A percentile compares a stretch with the other conserved stretches of the same genome.
These are phyloP conservation scores for Tortricodes alternella DNA, from an alignment of 2,888 invertebrate species.

Conservation along the genomic window DNA sequence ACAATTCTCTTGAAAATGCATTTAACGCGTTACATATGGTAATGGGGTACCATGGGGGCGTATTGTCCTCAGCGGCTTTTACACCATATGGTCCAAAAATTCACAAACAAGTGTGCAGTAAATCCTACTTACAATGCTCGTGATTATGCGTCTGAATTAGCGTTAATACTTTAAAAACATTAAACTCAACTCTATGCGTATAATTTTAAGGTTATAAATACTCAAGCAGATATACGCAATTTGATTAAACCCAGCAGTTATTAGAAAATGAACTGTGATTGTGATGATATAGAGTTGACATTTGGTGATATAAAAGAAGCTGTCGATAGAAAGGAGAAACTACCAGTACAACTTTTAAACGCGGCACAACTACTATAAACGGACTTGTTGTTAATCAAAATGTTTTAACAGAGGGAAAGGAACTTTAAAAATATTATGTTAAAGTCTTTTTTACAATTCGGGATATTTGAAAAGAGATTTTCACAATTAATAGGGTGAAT, in stretches of 20 bases:
- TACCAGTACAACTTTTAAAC: conserved; percentile 56
- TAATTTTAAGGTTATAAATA: conserved; percentile 33
- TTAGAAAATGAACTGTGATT: conserved; percentile 38
- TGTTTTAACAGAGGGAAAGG: conserved; percentile 32
- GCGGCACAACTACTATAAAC: conserved; percentile 60
- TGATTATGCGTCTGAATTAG: conserved; percentile 56
- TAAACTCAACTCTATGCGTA: conserved; percentile 41
- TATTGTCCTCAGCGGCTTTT: conserved; percentile 77
- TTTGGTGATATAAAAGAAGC: conserved; percentile 30
- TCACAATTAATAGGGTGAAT: conserved; percentile 76
- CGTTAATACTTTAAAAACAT: conserved; percentile 23
- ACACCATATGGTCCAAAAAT: conserved; percentile 80
- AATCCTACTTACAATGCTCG: conserved; percentile 66
- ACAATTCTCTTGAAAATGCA: conserved; percentile 74
- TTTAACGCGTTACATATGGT: conserved; percentile 81
- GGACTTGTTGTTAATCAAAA: conserved; percentile 55
- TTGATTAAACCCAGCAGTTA: conserved; percentile 27
- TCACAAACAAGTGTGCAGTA: conserved; percentile 76
- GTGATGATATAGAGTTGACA: conserved; percentile 36
- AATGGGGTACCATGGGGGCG: conserved; percentile 70
- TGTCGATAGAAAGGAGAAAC: conserved; percentile 47
- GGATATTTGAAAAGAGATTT: conserved; percentile 48
- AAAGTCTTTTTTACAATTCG: conserved; percentile 42
- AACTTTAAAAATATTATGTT: conserved; percentile 21
- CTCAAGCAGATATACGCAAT: conserved; percentile 4